Conservation (phyloP, 2,888 invertebrate species). For the Sipunculus nudus region DNA sequence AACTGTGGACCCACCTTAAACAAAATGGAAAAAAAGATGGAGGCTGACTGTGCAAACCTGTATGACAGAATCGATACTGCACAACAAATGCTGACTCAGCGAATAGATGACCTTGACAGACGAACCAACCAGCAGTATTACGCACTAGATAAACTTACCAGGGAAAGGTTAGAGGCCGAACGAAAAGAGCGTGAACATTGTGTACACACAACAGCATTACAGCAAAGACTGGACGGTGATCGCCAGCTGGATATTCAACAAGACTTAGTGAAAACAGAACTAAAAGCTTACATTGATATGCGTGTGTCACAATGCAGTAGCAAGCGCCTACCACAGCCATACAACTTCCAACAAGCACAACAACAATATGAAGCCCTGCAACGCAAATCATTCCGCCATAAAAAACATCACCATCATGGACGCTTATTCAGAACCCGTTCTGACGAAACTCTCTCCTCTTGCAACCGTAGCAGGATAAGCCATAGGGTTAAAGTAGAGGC, state of each 20-base stretch:
- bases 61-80: constrained; percentile 82
- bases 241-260: constrained; percentile 49
- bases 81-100: constrained; percentile 81
- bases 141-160: constrained; percentile 60
- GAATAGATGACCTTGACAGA: constrained; percentile 82
- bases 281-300: constrained; percentile 58
- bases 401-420: too few species aligned
- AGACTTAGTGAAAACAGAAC: constrained; percentile 48
- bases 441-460: too few species aligned
- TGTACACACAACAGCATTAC: constrained; percentile 70
- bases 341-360: too few species aligned
- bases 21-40: constrained; percentile 82
- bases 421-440: too few species aligned
- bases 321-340: neutral
- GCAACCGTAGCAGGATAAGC: too few species aligned
- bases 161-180: constrained; percentile 75
- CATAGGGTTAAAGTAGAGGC: too few species aligned
- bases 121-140: constrained; percentile 60
- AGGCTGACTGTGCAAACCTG: constrained; percentile 81
- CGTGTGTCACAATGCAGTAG: constrained; percentile 23
- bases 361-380: too few species aligned
- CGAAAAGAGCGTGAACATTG: constrained; percentile 74
- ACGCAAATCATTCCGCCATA: too few species aligned
- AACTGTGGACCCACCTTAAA: constrained; percentile 92
- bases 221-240: constrained; percentile 70